Percentiles rank a stretch among this genome's conserved stretches.
These are phyloP conservation scores for Acrocyrtus sp. DNA, from an alignment of 2,888 invertebrate genomes.

Conservation along the genomic window DNA sequence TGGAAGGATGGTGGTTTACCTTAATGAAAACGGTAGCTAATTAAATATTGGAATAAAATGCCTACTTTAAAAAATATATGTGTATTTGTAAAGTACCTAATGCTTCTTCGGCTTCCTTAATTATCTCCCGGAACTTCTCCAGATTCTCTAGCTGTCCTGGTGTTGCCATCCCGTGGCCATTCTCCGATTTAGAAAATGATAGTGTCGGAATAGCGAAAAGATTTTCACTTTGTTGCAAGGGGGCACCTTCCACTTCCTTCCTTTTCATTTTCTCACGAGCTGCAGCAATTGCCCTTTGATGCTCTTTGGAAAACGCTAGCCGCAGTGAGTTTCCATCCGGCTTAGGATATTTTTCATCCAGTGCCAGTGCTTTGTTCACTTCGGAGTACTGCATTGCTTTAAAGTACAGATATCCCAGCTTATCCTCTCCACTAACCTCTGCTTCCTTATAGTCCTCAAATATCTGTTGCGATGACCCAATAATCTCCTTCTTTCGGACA, in stretches of 20 bases:
- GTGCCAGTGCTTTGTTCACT: constrained; percentile 55
- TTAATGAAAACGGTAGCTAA: too few species aligned
- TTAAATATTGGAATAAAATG: too few species aligned
- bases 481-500: constrained; percentile 41
- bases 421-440: background rate
- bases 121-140: background rate
- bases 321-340: constrained; percentile 42
- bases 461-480: constrained; percentile 40
- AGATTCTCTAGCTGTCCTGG: constrained; percentile 15
- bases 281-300: constrained; percentile 24
- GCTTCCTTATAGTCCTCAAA: constrained; percentile 39
- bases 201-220: constrained; percentile 8
- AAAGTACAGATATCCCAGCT: constrained; percentile 29
- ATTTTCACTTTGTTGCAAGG: constrained; percentile 8
- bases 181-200: background rate
- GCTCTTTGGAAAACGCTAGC: constrained; percentile 48
- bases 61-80: too few species aligned
- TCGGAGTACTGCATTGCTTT: constrained; percentile 59
- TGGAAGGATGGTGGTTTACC: constrained; percentile 7
- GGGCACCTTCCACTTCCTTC: constrained; percentile 10
- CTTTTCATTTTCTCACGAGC: background rate
- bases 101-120: constrained; percentile 15
- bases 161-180: constrained; percentile 32
- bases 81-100: background rate
- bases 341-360: constrained; percentile 58